phyloP scores from a whole-genome alignment of 1,140 invertebrate genomes.

The Psix sp. region DNA sequence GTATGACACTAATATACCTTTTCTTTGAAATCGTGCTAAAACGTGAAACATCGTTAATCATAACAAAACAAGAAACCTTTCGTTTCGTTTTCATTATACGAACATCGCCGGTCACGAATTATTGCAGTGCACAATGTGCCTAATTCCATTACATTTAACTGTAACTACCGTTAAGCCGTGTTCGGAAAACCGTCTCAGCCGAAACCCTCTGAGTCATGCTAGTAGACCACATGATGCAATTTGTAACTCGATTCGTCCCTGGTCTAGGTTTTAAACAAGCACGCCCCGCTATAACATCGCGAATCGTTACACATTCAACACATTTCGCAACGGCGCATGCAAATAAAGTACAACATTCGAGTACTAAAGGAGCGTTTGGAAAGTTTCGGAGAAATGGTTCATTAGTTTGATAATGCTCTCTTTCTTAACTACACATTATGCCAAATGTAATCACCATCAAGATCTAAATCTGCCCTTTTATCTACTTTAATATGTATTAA shows the following conservation, averaged over 20 bases:
- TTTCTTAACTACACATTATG: too few relatives aligned
- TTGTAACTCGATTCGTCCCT: slow-evolving; percentile 45
- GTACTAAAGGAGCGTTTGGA: slow-evolving; percentile 44
- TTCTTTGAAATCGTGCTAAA: slow-evolving; percentile 23
- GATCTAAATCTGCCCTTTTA: too few relatives aligned
- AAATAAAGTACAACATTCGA: slow-evolving; percentile 51
- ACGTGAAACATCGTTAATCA: slow-evolving; percentile 30
- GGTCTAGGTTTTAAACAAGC: slow-evolving; percentile 39
- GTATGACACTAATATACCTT: slow-evolving; percentile 1
- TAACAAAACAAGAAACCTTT: slow-evolving; percentile 26
- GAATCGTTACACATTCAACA: slow-evolving; percentile 53
- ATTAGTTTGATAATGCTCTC: slow-evolving; percentile 15
- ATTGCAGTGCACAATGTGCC: slow-evolving; percentile 19
- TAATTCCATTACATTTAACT: slow-evolving; percentile 35
- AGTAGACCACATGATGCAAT: slow-evolving; percentile 46
- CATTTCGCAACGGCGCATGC: slow-evolving; percentile 45
- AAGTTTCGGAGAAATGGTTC: slow-evolving; percentile 52
- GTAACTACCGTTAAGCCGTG: slow-evolving; percentile 20
- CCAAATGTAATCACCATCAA: too few relatives aligned
- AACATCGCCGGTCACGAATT: slow-evolving; percentile 38
- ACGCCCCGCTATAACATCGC: slow-evolving; percentile 46
- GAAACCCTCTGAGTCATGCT: slow-evolving; percentile 35
- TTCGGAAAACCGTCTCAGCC: slow-evolving; percentile 30
- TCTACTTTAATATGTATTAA: too few relatives aligned
- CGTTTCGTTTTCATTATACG: slow-evolving; percentile 39